Base-by-base conservation (phyloP, 2,797 vertebrate species). In the Neostethus bicornis region DNA sequence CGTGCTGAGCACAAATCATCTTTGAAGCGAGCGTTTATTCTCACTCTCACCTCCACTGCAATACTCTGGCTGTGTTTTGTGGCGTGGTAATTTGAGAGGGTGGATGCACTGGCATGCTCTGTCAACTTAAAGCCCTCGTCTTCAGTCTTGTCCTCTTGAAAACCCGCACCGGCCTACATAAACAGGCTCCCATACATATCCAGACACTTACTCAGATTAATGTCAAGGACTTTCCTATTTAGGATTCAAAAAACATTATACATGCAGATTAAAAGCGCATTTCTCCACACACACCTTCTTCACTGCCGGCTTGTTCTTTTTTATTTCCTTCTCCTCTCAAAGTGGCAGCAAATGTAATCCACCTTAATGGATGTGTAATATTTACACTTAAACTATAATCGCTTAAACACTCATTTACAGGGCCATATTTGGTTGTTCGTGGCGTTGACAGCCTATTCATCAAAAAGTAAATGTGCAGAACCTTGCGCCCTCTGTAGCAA, bases 361-460 rank as follows among this genome's bases (percentile, higher is more conserved):
- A 70, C 77, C 73, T 59, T 91, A 92, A 92, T 90, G 89, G 87
- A 88, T 86, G 85, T 89, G 89, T 92, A 92, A 90, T 92, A 90
- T 91, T 91, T 91, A 90, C 87, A 87, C 87, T 86, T 90, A 87
- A 77, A 89, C 83, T 74, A 85, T 91, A 90, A 92, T 90, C 84
- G 70, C 88, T 91, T 88, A 86, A 90, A 89, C 88, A 87, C 90
- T 90, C 82, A 86, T 90, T 85, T 87, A 81, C 73, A 76, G 75
- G 79, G 84, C 87, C 86, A 84, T 85, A 87, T 90, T 90, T 90
- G 85, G 88, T 89, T 87, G 80, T 91, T 90, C 81, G 84, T 85
- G 72, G 71, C 62, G 57, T 76, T 91, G 91, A 92, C 91, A 92
- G 90, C 88, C 90, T 86, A 92, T 93, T 93, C 86, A 91, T 93